Base-by-base conservation (phyloP, 2,797 vertebrate species). In the Neomorphus geoffroyi region DNA sequence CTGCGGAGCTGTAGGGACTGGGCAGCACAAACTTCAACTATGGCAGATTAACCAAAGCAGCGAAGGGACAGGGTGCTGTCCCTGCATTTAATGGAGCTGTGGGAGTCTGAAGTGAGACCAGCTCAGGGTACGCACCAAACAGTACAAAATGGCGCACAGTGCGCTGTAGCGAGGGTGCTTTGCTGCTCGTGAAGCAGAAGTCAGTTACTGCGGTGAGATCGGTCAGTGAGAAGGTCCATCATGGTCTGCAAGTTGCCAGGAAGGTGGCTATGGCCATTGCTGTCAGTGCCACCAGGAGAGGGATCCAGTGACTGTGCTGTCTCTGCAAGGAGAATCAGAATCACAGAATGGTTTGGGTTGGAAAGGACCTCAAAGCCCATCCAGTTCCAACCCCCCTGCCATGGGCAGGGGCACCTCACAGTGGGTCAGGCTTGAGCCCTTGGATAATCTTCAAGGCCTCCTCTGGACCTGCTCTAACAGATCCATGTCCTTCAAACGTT, bases 211-310 rank as follows among this genome's bases (percentile, higher is more conserved):
- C 48, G 27, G 71, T 27, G 77, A 43, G 7, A 37, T 80, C 28
- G 8, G 69, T 79, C 67, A 5, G 6, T 1, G 0, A 5, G 61
- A 66, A 30, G 53, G 39, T 56, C 53, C 51, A 32, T 97, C 93
- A 97, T 9, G 73, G 72, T 51, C 32, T 80, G 85, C 92, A 96
- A 23, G 85, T 95, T 33, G 81, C 77, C 13, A 98, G 94, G 75
- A 98, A 91, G 69, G 95, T 32, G 43, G 97, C 95, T 14, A 95
- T 50, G 27, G 96, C 97, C 83, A 79, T 61, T 70, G 94, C 97
- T 30, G 75, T 58, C 82, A 95, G 37, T 64, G 96, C 70, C 58
- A 96, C 74, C 62, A 98, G 91, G 33, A 97, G 67, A 18, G 93
- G 93, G 73, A 97, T 78, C 97, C 97, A 98, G 26, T 39, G 95